Percentiles rank a stretch among this genome's conserved stretches.
Conservation (phyloP, 2,797 vertebrate genomes). For the Tadarida brasiliensis region DNA sequence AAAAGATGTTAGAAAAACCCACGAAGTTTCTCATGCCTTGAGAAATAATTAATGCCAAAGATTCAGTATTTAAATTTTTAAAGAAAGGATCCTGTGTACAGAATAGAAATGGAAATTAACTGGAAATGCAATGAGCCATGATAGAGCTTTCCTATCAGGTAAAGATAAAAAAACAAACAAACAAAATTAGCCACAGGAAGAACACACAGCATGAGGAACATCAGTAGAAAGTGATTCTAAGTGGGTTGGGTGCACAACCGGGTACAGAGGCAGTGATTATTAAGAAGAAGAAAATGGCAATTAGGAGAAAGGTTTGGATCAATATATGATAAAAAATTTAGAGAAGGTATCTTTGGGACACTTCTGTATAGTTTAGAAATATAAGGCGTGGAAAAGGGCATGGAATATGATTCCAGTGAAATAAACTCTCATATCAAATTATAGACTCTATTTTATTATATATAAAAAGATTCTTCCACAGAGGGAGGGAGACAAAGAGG, state of each 20-base stretch:
- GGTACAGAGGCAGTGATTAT: background rate
- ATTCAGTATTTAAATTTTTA: background rate
- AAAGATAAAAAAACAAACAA: constrained; percentile 45
- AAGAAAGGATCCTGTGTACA: background rate
- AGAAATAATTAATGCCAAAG: constrained; percentile 34
- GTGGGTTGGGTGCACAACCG: background rate
- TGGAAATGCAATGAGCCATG: constrained; percentile 1
- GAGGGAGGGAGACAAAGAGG: background rate
- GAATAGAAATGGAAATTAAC: constrained; percentile 66
- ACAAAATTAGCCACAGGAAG: constrained; percentile 5
- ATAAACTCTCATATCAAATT: constrained; percentile 16
- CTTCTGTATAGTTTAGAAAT: background rate
- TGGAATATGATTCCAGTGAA: background rate
- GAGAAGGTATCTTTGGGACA: background rate
- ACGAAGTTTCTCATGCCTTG: constrained; percentile 20
- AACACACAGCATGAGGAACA: background rate
- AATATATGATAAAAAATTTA: background rate
- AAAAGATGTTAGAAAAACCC: background rate
- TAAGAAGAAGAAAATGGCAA: constrained; percentile 29
- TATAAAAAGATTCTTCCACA: background rate
- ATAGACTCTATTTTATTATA: background rate
- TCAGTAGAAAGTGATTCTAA: background rate
- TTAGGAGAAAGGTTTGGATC: background rate
- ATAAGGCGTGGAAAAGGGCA: background rate
- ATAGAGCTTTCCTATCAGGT: background rate